Percentiles rank a stretch among this genome's conserved stretches.
phyloP scores from a whole-genome alignment of 2,797 vertebrate species.

The Aldrovandia affinis region DNA sequence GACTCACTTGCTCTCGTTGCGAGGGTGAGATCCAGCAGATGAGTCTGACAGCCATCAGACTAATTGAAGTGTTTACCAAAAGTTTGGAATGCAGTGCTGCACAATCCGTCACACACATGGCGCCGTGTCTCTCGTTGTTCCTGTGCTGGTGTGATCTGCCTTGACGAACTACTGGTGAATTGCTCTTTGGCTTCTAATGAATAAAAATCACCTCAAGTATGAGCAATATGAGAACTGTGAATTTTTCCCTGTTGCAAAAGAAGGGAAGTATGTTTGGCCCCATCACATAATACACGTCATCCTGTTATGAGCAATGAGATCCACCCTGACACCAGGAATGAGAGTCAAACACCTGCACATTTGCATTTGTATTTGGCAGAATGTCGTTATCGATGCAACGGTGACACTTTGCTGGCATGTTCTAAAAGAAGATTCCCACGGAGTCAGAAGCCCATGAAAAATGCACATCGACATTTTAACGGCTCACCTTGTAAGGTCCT shows the following conservation, averaged over 20 bases:
- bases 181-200: neutral
- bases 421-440: neutral
- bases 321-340: slow-evolving; percentile 40
- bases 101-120: neutral
- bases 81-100: neutral
- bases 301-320: slow-evolving; percentile 30
- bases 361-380: too few species aligned
- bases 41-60: neutral
- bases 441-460: neutral
- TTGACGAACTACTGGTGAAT: neutral
- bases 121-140: neutral
- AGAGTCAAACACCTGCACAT: slow-evolving; percentile 47
- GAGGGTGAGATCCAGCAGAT: slow-evolving; percentile 22
- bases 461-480: neutral
- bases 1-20: neutral
- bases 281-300: neutral
- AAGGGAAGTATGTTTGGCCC: neutral
- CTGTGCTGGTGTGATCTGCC: neutral
- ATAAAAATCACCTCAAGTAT: neutral
- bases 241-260: neutral
- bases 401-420: neutral
- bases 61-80: neutral
- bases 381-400: slow-evolving; percentile 46
- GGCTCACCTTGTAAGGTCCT: neutral
- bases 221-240: neutral